Conservation (phyloP, 2,797 vertebrate genomes). For the Chaunax sp. region DNA sequence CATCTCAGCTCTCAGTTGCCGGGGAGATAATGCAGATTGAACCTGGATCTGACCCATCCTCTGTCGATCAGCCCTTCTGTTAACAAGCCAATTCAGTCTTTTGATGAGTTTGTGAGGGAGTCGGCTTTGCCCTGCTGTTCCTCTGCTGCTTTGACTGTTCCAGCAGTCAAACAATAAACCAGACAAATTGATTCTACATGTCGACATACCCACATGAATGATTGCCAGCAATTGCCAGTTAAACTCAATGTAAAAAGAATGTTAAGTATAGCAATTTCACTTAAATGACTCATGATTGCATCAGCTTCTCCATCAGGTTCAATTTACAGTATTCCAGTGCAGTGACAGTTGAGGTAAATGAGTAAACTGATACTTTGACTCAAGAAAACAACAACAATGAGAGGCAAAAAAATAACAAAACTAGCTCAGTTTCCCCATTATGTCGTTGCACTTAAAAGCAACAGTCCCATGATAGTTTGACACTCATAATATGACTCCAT, state of each 20-base stretch:
- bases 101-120: conserved; percentile 41
- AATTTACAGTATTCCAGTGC: too few relatives aligned
- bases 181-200: background rate
- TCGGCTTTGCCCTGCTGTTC: conserved; percentile 30
- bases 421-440: too few relatives aligned
- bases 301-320: too few relatives aligned
- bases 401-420: too few relatives aligned
- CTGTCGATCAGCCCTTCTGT: conserved; percentile 3
- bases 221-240: background rate
- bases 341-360: too few relatives aligned
- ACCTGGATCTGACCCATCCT: background rate
- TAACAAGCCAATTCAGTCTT: conserved; percentile 29
- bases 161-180: background rate
- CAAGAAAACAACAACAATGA: too few relatives aligned
- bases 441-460: too few relatives aligned
- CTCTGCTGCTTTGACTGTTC: conserved; percentile 19
- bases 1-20: too few relatives aligned
- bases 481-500: too few relatives aligned
- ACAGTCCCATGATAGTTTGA: too few relatives aligned
- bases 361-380: too few relatives aligned
- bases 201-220: background rate
- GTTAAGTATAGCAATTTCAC: background rate
- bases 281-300: too few relatives aligned
- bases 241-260: background rate
- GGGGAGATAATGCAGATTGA: background rate